Base-by-base conservation (phyloP, 1,140 invertebrate genomes). In the Nasonia longicornis region DNA sequence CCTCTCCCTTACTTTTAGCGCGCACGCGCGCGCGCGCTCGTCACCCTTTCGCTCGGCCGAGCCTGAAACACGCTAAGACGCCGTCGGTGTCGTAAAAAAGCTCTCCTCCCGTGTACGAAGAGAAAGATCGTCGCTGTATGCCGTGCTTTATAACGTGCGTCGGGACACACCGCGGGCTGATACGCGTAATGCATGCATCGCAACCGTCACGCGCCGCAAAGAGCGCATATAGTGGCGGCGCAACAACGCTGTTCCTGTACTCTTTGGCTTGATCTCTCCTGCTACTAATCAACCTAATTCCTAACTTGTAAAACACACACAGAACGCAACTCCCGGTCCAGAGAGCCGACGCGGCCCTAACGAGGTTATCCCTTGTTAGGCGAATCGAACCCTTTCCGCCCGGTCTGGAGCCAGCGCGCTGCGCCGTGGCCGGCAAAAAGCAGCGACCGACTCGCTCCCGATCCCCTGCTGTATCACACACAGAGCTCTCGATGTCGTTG, bases 231-330 rank as follows among this genome's bases (percentile, higher is more conserved):
- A 52, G 66, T 48, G 78, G 72, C 80, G 79, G 82, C 71, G 83
- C 83, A 29, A 1, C 70, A 58, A 58, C 8, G 22, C 3, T 14
- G 26, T 26, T 26, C 64, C 0, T 20, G 7, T 74, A 74, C 63
- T 69, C 45, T 75, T 70, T 80, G 79, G 79, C 42, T 58, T 75
- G 73, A 26, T 63, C 72, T 70, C 71, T 75, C n/a, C 58, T 31
- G 78, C 81, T 87, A 87, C 89, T 90, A 90, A 91, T 91, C 90
- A 91, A 89, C 89, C 87, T 90, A 89, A 90, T 90, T 90, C 87
- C 87, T 90, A 91, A 91, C 89, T 91, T 90, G 89, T 91, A 91
- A 91, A 91, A 91, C 88, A 91, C 89, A 91, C 90, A 91, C 3
- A 58, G 52, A 58, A 20, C 4, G 86, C 86, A 58, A n/a, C 52